Evolutionary conservation across 2,113 vertebrate species (phyloP).

Genomic region (Ploceus nigricollis): DNA sequence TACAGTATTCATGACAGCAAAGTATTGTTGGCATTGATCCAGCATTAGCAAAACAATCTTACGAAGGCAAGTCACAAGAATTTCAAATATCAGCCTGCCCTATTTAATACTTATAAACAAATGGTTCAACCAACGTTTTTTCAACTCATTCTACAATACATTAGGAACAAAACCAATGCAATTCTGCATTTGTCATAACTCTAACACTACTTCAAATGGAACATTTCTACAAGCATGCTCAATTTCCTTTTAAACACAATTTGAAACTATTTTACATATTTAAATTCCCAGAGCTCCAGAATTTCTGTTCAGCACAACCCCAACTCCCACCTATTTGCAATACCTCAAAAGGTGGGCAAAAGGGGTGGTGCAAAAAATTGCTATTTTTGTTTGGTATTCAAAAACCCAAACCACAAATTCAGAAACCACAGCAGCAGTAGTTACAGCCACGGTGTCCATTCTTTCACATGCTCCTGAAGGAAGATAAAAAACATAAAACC

Average conservation of each 20-base stretch:
- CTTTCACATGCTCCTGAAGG: not conserved
- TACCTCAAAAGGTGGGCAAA: not conserved
- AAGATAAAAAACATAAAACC: not conserved
- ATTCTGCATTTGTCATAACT: not conserved
- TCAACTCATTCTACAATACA: not conserved
- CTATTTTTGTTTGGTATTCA: not conserved
- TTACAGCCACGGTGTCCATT: not conserved
- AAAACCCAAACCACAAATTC: not conserved
- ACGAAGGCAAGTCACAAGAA: not conserved
- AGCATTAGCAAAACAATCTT: not conserved
- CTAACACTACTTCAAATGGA: not conserved
- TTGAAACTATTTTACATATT: not conserved
- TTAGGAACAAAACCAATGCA: not conserved
- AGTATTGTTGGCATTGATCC: not conserved
- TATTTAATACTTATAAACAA: not conserved
- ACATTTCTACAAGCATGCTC: not conserved
- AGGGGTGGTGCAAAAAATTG: not conserved
- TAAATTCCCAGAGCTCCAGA: not conserved
- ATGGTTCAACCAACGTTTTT: not conserved
- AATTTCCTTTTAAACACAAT: not conserved
- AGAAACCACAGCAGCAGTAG: not conserved
- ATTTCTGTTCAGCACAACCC: not conserved
- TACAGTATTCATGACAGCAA: not conserved
- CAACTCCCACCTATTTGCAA: not conserved
- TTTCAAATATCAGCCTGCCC: not conserved